Evolutionary conservation across 2,113 vertebrate species (phyloP).

Genomic region (Alethe diademata): DNA sequence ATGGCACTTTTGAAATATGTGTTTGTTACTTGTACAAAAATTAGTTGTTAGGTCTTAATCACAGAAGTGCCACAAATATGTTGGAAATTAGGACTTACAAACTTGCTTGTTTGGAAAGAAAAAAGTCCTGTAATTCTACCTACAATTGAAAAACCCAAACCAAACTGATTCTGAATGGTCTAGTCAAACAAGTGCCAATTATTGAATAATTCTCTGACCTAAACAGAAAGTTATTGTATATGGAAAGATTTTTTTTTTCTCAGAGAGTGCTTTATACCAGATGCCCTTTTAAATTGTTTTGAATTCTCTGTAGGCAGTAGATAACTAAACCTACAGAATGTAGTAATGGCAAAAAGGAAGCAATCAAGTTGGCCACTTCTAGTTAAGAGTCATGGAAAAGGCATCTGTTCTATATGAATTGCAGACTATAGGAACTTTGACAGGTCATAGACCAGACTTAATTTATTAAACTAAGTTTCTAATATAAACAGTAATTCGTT

Average conservation of each 20-base stretch:
- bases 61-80: conserved; percentile 71
- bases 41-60: conserved; percentile 79
- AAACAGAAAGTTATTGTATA: conserved; percentile 85
- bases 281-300: conserved; percentile 91
- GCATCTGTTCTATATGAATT: conserved; percentile 93
- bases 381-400: conserved; percentile 75
- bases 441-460: conserved; percentile 90
- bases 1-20: conserved; percentile 78
- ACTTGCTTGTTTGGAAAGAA: conserved; percentile 65
- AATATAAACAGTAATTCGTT: conserved; percentile 99
- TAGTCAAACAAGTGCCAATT: conserved; percentile 90
- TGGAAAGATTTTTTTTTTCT: conserved; percentile 67
- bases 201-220: conserved; percentile 87
- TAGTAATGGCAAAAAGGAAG: conserved; percentile 85
- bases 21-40: conserved; percentile 79
- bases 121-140: conserved; percentile 74
- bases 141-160: conserved; percentile 74
- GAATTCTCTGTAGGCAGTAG: conserved; percentile 86
- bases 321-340: conserved; percentile 82
- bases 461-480: conserved; percentile 99
- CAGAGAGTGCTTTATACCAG: conserved; percentile 83
- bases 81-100: conserved; percentile 74
- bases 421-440: conserved; percentile 83
- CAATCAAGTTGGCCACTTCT: conserved; percentile 86
- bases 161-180: conserved; percentile 76